These are phyloP conservation scores for Dicerorhinus sumatrensis DNA, from an alignment of 2,113 vertebrate species.

Conservation along the genomic window DNA sequence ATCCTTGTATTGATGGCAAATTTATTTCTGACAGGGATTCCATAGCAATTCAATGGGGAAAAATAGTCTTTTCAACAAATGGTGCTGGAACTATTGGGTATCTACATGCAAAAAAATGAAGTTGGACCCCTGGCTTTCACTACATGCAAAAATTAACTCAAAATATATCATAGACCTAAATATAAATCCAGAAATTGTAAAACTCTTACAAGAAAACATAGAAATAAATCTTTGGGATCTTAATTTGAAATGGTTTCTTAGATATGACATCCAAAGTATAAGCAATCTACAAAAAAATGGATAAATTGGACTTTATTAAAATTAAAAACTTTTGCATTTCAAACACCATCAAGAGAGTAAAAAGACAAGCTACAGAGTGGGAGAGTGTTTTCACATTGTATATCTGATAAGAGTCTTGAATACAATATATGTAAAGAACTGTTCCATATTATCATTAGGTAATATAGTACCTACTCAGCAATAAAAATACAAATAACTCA, in stretches of 20 bases:
- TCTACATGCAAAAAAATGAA: neutral
- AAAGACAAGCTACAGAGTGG: neutral
- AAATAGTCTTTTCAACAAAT: neutral
- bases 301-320: no score
- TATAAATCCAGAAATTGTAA: neutral
- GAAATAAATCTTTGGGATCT: neutral
- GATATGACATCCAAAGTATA: neutral
- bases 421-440: neutral
- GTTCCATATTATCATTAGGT: neutral
- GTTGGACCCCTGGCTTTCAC: neutral
- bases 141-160: neutral
- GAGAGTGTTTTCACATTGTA: neutral
- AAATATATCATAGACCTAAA: neutral
- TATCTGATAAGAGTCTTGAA: neutral
- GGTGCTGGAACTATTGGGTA: neutral
- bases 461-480: neutral
- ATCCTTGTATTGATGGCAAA: no score
- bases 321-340: no score
- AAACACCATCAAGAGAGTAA: neutral
- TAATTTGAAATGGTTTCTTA: neutral
- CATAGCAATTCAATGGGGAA: neutral
- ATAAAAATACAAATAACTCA: neutral
- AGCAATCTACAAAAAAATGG: neutral
- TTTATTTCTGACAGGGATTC: neutral
- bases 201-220: neutral